Conservation (phyloP, 2,113 vertebrate species). For the Eretmochelys imbricata region DNA sequence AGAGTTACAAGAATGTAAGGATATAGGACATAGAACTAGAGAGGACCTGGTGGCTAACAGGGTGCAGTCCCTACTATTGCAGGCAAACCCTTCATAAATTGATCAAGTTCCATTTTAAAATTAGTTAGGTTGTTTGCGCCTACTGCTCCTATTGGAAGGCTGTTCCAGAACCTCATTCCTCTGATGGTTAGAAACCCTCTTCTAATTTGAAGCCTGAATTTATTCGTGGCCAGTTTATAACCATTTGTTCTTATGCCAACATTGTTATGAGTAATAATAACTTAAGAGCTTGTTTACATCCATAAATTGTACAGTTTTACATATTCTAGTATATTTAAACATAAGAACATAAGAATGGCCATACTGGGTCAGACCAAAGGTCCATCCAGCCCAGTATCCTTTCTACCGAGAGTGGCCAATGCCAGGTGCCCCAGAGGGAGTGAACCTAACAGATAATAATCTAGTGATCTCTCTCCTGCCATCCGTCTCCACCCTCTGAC, state of each 20-base stretch:
- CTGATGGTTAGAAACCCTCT: neutral
- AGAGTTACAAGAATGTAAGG: neutral
- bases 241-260: neutral
- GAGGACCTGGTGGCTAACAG: neutral
- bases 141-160: neutral
- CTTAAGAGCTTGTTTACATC: neutral
- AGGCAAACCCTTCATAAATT: neutral
- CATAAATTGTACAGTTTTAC: neutral
- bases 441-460: too few species aligned
- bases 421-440: too few species aligned
- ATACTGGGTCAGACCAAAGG: too few species aligned
- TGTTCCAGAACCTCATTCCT: neutral
- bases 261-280: neutral
- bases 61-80: neutral
- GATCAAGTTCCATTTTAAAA: neutral
- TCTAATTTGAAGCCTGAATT: neutral
- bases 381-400: too few species aligned
- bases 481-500: too few species aligned
- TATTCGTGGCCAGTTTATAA: neutral
- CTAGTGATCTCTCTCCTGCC: too few species aligned
- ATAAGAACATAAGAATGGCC: too few species aligned
- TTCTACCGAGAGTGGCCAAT: too few species aligned
- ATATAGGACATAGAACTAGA: neutral
- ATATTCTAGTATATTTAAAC: neutral
- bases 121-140: neutral